Percentiles rank a stretch among this genome's conserved stretches.
These are phyloP conservation scores for Labeo catla DNA, from an alignment of 2,113 vertebrate genomes.

Conservation along the genomic window DNA sequence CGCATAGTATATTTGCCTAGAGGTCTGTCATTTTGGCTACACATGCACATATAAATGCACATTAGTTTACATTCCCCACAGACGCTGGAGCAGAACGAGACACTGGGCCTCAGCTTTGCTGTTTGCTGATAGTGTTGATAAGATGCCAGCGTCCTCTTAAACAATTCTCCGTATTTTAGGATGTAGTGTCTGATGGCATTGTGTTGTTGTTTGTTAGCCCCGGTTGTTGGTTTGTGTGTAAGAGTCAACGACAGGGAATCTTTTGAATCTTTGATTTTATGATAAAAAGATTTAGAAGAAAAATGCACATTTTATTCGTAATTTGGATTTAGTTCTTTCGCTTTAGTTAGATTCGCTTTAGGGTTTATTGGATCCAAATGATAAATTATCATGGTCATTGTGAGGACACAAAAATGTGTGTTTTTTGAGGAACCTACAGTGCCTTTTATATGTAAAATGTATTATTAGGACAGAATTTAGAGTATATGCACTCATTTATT, in stretches of 20 bases:
- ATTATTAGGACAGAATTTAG: neutral
- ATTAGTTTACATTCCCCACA: constrained; percentile 60
- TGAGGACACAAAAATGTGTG: neutral
- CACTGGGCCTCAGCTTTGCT: constrained; percentile 24
- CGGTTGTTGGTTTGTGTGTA: constrained; percentile 4
- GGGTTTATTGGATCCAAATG: neutral
- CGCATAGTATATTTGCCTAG: neutral
- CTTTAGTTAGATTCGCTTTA: neutral
- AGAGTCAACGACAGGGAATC: neutral
- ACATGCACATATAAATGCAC: neutral
- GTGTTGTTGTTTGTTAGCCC: neutral
- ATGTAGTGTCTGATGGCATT: neutral
- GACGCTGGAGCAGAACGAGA: constrained; percentile 54
- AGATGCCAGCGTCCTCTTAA: constrained; percentile 40
- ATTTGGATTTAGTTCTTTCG: neutral
- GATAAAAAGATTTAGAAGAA: neutral
- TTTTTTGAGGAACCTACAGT: no score
- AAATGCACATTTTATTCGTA: neutral
- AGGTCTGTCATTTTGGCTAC: constrained; percentile 1
- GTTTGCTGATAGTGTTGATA: constrained; percentile 61
- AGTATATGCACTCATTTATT: no score
- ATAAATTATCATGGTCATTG: neutral
- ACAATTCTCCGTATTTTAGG: constrained; percentile 42
- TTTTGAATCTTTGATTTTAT: neutral
- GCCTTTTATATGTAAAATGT: no score